These are phyloP conservation scores for Gryllus bimaculatus DNA, from an alignment of 1,140 invertebrate genomes.

Conservation along the genomic window DNA sequence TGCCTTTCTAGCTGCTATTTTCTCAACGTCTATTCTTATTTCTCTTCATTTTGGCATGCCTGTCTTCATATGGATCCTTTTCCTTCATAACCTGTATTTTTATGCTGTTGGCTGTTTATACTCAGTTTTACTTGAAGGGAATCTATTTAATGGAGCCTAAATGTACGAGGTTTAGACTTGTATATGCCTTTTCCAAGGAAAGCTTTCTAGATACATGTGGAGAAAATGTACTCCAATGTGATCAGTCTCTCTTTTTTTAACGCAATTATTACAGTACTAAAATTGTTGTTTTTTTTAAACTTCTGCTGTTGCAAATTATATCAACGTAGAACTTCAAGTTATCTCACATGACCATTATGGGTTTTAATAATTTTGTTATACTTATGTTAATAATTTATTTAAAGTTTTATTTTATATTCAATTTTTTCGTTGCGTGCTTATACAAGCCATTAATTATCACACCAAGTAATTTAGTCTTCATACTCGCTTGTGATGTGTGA, in stretches of 20 bases:
- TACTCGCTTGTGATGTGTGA: not conserved
- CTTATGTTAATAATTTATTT: not conserved
- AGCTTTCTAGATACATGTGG: no score
- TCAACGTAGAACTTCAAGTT: no score
- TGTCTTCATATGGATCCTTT: not conserved
- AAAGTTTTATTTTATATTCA: not conserved
- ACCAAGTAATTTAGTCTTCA: not conserved
- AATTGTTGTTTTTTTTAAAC: not conserved
- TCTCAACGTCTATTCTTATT: not conserved
- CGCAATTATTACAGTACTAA: not conserved
- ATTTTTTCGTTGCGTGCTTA: not conserved
- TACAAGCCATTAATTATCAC: not conserved
- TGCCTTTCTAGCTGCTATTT: no score
- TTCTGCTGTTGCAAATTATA: not conserved
- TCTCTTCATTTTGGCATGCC: not conserved
- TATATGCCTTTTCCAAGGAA: no score
- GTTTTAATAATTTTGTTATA: not conserved
- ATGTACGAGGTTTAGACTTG: not conserved
- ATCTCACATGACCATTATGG: not conserved
- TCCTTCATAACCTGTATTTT: not conserved
- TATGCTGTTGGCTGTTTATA: not conserved
- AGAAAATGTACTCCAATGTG: no score
- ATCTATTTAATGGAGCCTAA: not conserved
- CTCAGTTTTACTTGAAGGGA: not conserved
- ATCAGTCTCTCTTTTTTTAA: no score